A percentile compares a stretch with the other conserved stretches of the same genome.
phyloP scores from a whole-genome alignment of 2,113 vertebrate genomes.

The Erpornis zantholeuca region DNA sequence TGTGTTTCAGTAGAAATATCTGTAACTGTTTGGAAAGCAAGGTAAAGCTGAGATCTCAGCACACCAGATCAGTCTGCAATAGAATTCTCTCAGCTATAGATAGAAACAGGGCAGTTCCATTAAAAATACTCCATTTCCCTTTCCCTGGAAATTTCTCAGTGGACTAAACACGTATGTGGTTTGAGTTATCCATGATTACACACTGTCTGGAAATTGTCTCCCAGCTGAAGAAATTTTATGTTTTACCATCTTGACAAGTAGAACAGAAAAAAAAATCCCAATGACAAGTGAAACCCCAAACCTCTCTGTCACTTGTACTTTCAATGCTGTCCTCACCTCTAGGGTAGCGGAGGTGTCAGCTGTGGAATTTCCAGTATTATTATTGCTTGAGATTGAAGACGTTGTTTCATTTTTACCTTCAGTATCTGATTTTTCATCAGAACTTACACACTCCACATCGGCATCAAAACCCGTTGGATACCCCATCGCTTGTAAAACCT shows the following conservation, averaged over 20 bases:
- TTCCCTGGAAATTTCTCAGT: background rate
- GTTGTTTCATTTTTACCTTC: constrained; percentile 93
- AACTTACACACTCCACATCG: constrained; percentile 94
- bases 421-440: constrained; percentile 95
- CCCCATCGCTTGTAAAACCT: constrained; percentile 98
- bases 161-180: background rate
- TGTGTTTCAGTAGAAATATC: background rate
- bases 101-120: background rate
- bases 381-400: constrained; percentile 94
- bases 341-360: constrained; percentile 93
- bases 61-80: background rate
- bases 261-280: background rate
- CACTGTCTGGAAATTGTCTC: background rate
- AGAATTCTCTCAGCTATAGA: background rate
- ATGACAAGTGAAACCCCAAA: background rate
- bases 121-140: background rate
- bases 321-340: constrained; percentile 76
- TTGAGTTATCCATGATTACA: background rate
- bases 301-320: background rate
- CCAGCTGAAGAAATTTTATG: background rate
- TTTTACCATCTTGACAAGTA: background rate
- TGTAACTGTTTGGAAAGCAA: background rate
- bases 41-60: background rate
- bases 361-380: constrained; percentile 92
- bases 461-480: constrained; percentile 97